Evolutionary conservation across 1,140 invertebrate genomes (phyloP).

Genomic region (Calliphora vicina): DNA sequence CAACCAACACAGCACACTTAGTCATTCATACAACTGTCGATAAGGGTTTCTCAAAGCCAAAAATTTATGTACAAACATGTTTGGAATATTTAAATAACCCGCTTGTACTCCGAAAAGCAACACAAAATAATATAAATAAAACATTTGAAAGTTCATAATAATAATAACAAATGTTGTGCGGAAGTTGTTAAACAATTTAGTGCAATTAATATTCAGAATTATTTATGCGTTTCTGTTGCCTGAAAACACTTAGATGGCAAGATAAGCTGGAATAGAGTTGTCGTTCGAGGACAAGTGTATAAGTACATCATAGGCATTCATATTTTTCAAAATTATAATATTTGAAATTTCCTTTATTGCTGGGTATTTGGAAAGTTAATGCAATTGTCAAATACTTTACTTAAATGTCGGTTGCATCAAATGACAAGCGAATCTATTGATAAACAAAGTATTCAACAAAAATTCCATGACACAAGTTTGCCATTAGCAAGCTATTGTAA

Average conservation of each 20-base stretch:
- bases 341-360: too few relatives aligned
- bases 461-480: too few relatives aligned
- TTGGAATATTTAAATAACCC: background rate
- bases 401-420: too few relatives aligned
- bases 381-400: too few relatives aligned
- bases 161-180: background rate
- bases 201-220: background rate
- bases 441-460: too few relatives aligned
- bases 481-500: too few relatives aligned
- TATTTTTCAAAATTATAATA: too few relatives aligned
- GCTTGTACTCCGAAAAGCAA: background rate
- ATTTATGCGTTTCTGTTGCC: background rate
- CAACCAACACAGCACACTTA: background rate
- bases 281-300: background rate
- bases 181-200: conserved; percentile 1
- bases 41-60: background rate
- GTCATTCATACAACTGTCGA: background rate
- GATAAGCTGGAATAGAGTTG: background rate
- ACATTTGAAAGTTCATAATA: background rate
- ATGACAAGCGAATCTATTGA: too few relatives aligned
- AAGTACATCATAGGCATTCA: too few relatives aligned
- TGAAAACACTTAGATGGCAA: background rate
- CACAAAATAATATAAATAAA: too few relatives aligned
- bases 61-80: background rate
- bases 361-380: too few relatives aligned